Conservation (phyloP, 2,888 invertebrate species). For the Rhyacophila evoluta region DNA sequence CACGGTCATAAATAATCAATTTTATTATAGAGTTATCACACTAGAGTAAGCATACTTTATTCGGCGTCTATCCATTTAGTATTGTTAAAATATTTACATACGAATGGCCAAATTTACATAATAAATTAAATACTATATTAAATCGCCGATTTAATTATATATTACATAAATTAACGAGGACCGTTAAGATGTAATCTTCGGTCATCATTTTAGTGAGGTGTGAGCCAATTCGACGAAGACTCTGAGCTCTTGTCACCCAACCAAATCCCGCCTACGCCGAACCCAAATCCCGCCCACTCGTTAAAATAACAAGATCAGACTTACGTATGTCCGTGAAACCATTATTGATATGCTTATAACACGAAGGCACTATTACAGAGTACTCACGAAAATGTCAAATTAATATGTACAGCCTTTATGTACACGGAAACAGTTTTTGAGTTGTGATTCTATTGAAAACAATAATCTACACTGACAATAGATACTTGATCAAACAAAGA, state of each 20-base stretch:
- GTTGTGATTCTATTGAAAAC: neutral
- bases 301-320: slow-evolving; percentile 5
- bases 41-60: too few relatives aligned
- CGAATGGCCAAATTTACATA: neutral
- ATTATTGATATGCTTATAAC: neutral
- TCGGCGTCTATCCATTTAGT: too few relatives aligned
- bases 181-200: slow-evolving; percentile 1
- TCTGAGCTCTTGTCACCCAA: neutral
- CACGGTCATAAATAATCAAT: too few relatives aligned
- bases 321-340: neutral
- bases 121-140: neutral
- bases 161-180: slow-evolving; percentile 3
- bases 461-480: neutral
- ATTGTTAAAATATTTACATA: neutral
- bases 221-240: slow-evolving; percentile 14
- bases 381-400: neutral
- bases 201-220: neutral
- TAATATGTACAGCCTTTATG: too few relatives aligned
- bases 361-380: neutral
- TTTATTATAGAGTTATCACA: too few relatives aligned
- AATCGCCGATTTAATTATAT: neutral
- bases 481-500: neutral
- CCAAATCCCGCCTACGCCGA: neutral
- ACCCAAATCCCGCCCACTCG: neutral
- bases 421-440: neutral